phyloP scores from a whole-genome alignment of 2,113 vertebrate genomes.

The Saguinus midas region DNA sequence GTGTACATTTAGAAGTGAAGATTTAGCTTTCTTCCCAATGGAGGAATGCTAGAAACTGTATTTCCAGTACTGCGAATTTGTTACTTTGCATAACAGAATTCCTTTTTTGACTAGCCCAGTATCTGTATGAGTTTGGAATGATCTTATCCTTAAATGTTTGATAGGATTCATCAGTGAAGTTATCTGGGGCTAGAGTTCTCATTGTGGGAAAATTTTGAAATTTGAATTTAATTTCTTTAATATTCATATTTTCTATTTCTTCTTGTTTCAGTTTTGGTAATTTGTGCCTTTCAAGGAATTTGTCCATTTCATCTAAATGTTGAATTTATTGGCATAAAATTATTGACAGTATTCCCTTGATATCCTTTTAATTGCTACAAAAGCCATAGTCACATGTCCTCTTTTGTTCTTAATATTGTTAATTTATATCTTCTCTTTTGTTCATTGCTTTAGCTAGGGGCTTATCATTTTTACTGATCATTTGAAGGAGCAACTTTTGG shows the following conservation, averaged over 20 bases:
- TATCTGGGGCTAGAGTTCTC: constrained; percentile 28
- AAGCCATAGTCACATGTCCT: neutral
- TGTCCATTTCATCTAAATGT: constrained; percentile 66
- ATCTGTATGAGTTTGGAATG: neutral
- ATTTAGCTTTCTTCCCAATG: neutral
- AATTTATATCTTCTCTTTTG: constrained; percentile 6
- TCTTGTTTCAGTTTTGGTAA: constrained; percentile 64
- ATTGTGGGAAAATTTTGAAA: constrained; percentile 44
- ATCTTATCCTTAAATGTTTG: neutral
- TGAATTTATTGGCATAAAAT: constrained; percentile 54
- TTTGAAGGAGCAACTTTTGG: constrained; percentile 39
- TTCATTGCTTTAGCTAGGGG: neutral
- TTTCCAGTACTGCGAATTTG: neutral
- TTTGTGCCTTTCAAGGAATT: constrained; percentile 67
- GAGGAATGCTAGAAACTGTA: neutral
- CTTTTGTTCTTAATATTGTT: constrained; percentile 45
- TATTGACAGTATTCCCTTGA: constrained; percentile 38
- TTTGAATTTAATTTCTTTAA: constrained; percentile 64
- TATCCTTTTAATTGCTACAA: constrained; percentile 49
- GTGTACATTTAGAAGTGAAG: neutral
- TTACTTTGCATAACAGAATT: neutral
- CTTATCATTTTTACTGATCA: constrained; percentile 15
- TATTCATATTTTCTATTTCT: constrained; percentile 55
- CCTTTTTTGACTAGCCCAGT: neutral
- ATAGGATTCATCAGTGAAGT: neutral